Evolutionary conservation across 2,797 vertebrate genomes (phyloP).

Genomic region (Emys orbicularis): DNA sequence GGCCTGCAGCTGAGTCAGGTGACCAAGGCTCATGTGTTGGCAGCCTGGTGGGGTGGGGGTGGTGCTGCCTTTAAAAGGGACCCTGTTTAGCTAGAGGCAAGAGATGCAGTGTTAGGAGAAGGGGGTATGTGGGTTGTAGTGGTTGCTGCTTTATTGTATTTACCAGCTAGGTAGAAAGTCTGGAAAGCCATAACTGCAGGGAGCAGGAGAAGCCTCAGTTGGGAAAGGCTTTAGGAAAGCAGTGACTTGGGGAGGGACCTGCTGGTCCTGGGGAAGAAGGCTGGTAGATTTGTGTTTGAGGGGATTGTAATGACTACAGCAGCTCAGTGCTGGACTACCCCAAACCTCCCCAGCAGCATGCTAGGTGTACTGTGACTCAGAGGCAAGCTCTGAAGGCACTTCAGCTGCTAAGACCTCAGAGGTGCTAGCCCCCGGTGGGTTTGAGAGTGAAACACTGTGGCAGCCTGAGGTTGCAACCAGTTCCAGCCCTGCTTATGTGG

Average conservation of each 20-base stretch:
- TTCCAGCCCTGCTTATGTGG: rapidly evolving
- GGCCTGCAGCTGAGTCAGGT: neutral
- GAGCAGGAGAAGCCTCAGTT: neutral
- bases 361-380: neutral
- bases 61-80: neutral
- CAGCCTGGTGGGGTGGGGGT: neutral
- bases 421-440: neutral
- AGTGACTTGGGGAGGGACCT: neutral
- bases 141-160: rapidly evolving
- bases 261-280: neutral
- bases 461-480: rapidly evolving
- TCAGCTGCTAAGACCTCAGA: neutral
- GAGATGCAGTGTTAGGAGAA: neutral
- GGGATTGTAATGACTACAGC: neutral
- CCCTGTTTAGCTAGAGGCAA: rapidly evolving
- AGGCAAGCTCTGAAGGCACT: neutral
- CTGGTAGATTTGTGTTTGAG: neutral
- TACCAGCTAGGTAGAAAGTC: neutral
- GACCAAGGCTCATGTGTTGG: neutral
- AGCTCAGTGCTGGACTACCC: neutral
- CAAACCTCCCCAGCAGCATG: neutral
- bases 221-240: neutral
- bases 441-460: neutral
- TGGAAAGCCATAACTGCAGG: neutral
- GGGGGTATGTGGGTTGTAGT: neutral